phyloP scores from a whole-genome alignment of 2,113 vertebrate genomes.

The Cairina moschata region DNA sequence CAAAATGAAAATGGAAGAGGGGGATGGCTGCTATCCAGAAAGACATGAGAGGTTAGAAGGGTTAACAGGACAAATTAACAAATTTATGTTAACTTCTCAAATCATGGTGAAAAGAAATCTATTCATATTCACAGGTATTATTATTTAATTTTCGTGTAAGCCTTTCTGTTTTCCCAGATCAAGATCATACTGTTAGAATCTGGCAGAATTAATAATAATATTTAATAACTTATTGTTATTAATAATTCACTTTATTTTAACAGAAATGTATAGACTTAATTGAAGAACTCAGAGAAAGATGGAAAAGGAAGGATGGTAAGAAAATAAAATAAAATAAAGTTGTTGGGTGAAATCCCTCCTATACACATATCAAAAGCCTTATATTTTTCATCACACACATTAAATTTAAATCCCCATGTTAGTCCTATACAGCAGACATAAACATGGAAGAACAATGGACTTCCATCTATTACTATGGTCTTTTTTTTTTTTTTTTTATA shows the following conservation, averaged over 20 bases:
- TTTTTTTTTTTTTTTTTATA: background rate
- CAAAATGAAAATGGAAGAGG: background rate
- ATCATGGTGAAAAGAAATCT: background rate
- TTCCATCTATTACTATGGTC: background rate
- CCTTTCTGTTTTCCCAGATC: background rate
- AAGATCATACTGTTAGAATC: background rate
- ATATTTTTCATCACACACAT: background rate
- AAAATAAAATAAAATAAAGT: background rate
- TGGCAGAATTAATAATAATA: background rate
- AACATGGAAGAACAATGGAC: background rate
- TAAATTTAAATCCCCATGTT: background rate
- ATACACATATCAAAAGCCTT: background rate
- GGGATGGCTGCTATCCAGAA: background rate
- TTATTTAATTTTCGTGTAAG: background rate
- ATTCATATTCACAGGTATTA: background rate
- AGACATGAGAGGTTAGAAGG: background rate
- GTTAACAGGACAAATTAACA: background rate
- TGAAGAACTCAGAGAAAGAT: background rate
- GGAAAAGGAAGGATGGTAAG: background rate
- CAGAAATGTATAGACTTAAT: background rate
- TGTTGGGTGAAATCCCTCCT: background rate
- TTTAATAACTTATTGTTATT: background rate
- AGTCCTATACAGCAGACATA: background rate
- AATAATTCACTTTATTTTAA: background rate
- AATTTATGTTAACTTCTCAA: background rate